Evolutionary conservation across 2,797 vertebrate species (phyloP), one percentile per base, ranked within the genome.

Genomic region (Micrastur ruficollis): DNA sequence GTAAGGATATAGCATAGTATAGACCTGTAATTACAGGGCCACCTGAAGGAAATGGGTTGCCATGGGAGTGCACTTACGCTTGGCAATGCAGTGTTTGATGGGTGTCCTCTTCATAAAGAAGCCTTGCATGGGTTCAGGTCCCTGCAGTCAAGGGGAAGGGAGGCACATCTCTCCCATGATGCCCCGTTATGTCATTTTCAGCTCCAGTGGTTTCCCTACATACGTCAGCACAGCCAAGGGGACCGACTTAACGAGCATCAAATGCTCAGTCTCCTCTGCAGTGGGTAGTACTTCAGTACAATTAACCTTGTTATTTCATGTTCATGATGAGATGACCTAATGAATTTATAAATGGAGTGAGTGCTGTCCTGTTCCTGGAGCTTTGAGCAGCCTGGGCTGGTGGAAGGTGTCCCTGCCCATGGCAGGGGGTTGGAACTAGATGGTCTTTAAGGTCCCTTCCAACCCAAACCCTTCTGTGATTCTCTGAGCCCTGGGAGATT

Each of bases 251-350:
- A 18, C 3, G 9, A 46, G 78, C 20, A 0, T 50, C 70, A 26
- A 6, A 21, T 34, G 8, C 25, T 8, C 32, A 5, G 2, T 50
- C 49, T n/a, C 15, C 31, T 32, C 42, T 36, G 44, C 34, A 3
- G 27, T n/a, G 50, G 32, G 36, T 62, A 47, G 56, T 52, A 2
- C 85, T 71, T 61, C 18, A 46, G 38, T 23, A 53, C 67, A 73
- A 53, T 70, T 67, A 56, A 65, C 62, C 55, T 72, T 12, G 34
- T 12, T 17, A 7, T n/a, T 59, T n/a, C 29, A 3, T 2, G 8
- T 18, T 56, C 7, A 0, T 3, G 7, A 1, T 22, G 38, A 66
- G 38, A 3, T 14, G 15, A 23, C 7, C n/a, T 11, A 7, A 12
- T 17, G 6, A 14, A 32, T 74, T 78, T 5, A 14, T 70, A 26